Evolutionary conservation across 2,888 invertebrate species (phyloP).

Genomic region (Cephus rjabovi): DNA sequence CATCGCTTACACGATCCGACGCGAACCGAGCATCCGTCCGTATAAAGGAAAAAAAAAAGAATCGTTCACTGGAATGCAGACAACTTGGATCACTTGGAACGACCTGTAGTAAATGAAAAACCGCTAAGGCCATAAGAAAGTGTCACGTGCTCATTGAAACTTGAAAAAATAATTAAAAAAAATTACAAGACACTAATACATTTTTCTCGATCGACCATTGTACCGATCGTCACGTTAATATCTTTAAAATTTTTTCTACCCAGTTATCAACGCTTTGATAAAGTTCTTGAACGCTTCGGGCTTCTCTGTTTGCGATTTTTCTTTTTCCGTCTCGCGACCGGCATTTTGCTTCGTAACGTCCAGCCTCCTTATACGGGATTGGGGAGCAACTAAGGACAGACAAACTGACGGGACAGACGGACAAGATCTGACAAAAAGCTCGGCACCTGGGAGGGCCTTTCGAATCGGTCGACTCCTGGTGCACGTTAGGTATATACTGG

Average conservation of each 20-base stretch:
- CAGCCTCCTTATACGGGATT: conserved; percentile 24
- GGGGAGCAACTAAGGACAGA: conserved; percentile 9
- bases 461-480: conserved; percentile 12
- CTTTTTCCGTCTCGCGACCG: conserved; percentile 1
- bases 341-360: conserved; percentile 11
- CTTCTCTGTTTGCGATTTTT: conserved; percentile 20
- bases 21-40: too few species aligned
- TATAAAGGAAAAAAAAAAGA: too few species aligned
- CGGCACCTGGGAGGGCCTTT: conserved; percentile 28
- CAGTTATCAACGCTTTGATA: neutral
- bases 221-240: neutral
- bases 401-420: conserved; percentile 4
- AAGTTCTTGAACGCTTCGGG: neutral
- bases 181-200: neutral
- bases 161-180: too few species aligned
- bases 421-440: conserved; percentile 20
- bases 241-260: neutral
- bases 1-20: too few species aligned
- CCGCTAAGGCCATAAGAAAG: too few species aligned
- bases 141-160: too few species aligned
- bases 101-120: too few species aligned
- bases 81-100: too few species aligned
- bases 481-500: conserved; percentile 1
- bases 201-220: too few species aligned
- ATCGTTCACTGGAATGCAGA: too few species aligned